A percentile compares a stretch with the other conserved stretches of the same genome.
Conservation (phyloP, 2,888 invertebrate species). For the Protophormia terraenovae region DNA sequence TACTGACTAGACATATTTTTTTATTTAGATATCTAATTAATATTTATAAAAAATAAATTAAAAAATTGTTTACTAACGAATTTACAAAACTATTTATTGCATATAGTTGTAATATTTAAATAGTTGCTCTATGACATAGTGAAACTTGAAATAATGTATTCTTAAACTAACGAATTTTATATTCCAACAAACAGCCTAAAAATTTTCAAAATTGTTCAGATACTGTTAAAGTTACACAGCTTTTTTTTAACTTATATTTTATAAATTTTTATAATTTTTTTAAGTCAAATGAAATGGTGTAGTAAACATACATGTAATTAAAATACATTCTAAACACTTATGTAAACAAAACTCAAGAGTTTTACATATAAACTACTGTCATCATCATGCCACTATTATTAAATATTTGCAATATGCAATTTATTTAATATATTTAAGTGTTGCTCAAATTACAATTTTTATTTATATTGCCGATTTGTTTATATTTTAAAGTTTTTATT, state of each 20-base stretch:
- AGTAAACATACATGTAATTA: neutral
- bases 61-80: neutral
- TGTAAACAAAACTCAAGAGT: too few relatives aligned
- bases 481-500: neutral
- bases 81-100: neutral
- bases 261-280: too few relatives aligned
- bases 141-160: too few relatives aligned
- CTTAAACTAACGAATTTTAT: too few relatives aligned
- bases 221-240: too few relatives aligned
- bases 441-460: constrained; percentile 1
- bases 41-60: constrained; percentile 11
- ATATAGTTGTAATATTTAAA: too few relatives aligned
- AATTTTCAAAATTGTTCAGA: too few relatives aligned
- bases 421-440: neutral
- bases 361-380: neutral
- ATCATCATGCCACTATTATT: constrained; percentile 14
- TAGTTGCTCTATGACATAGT: too few relatives aligned
- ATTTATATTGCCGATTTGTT: neutral
- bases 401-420: constrained; percentile 16
- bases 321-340: neutral
- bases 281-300: neutral
- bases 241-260: too few relatives aligned
- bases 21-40: neutral
- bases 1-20: neutral
- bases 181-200: too few relatives aligned